phyloP scores from a whole-genome alignment of 2,888 invertebrate species.

The Therioaphis trifolii region DNA sequence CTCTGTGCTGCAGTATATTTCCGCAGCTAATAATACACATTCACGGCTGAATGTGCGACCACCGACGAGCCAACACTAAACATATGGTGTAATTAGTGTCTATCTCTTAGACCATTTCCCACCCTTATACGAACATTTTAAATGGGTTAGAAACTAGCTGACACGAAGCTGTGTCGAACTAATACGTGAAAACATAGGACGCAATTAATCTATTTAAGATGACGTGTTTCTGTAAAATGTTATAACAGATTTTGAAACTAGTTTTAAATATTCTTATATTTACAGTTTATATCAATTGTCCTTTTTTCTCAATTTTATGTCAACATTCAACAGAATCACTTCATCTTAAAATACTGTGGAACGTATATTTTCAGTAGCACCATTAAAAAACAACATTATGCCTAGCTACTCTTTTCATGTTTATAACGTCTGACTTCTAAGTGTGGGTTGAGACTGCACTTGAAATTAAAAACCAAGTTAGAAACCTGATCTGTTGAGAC shows the following conservation, averaged over 20 bases:
- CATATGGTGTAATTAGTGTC: conserved; percentile 56
- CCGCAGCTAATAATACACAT: conserved; percentile 53
- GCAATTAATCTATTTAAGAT: conserved; percentile 28
- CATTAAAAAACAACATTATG: background rate
- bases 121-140: conserved; percentile 9
- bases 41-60: background rate
- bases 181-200: background rate
- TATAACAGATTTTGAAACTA: background rate
- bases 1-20: conserved; percentile 8
- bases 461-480: conserved; percentile 48
- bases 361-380: conserved; percentile 37
- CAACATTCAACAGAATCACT: background rate
- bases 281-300: background rate
- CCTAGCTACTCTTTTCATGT: conserved; percentile 22
- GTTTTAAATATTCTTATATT: background rate
- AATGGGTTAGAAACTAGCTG: conserved; percentile 35
- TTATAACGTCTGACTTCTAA: background rate
- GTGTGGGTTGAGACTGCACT: background rate
- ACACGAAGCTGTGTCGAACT: conserved; percentile 7
- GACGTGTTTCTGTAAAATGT: background rate
- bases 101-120: conserved; percentile 32
- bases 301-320: background rate
- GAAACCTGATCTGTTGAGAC: conserved; percentile 52
- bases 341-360: background rate
- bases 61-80: conserved; percentile 44